Base-by-base conservation (phyloP, 2,888 invertebrate species). In the Druceiella hillmani region DNA sequence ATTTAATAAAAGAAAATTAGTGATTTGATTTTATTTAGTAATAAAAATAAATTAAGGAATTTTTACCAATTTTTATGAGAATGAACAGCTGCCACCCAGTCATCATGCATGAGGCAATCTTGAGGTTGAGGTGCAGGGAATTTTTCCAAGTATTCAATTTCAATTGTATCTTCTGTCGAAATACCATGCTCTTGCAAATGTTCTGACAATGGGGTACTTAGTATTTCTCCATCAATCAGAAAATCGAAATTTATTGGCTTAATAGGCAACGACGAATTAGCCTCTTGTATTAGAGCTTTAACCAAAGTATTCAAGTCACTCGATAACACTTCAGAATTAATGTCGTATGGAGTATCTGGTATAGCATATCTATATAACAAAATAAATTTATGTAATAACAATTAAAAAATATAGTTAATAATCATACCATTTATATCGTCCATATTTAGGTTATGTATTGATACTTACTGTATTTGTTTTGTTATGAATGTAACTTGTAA, bases 71-170 rank as follows among this genome's bases (percentile, higher is more conserved):
- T 79, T 25, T 75, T 76, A 43, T 73, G 66, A 25, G 80, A 74
- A 50, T 85, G 81, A 1, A 94, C 82, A 27, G 89, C 80, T 12
- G 92, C 86, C n/a, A 98, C 92, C 98, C 98, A 99, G 59, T 99
- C 98, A 64, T 97, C 93, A 55, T 97, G 95, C 59, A 90, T 76
- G 47, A 98, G 70, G 57, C 91, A 90, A 59, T 94, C 88, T 57
- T 91, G 82, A 1, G 97, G 95, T 54, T 88, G 80, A 0, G 98
- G 98, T 1, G 95, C 85, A 7, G 94, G 90, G 50, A 86, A 83
- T 50, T 87, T 79, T 58, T 91, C 87, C 13, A 97, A 70, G 64
- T 97, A 98, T 63, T 98, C 97, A 33, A 98, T 76, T 47, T 89
- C 85, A 47, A 97, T 68, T 6, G 89, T 84, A 36, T 80, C 78